phyloP scores from a whole-genome alignment of 2,113 vertebrate species.

The Rhinolophus ferrumequinum region DNA sequence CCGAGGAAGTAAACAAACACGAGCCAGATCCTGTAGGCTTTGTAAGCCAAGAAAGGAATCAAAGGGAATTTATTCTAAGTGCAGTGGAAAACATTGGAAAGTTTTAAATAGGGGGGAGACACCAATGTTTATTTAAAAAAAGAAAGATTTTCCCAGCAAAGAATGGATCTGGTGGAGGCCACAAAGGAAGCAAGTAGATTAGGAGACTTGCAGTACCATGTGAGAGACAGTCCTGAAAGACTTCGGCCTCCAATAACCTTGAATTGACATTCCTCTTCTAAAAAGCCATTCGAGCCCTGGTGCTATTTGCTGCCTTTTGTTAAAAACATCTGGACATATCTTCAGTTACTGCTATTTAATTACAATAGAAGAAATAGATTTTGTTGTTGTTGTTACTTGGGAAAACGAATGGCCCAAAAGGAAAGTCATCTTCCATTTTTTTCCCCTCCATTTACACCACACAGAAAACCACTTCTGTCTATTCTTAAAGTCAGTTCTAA shows the following conservation, averaged over 20 bases:
- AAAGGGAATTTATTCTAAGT: neutral
- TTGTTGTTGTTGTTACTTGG: neutral
- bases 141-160: neutral
- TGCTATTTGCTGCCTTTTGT: neutral
- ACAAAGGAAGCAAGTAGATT: neutral
- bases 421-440: neutral
- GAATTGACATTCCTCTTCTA: neutral
- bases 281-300: neutral
- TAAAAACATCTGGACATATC: neutral
- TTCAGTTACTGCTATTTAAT: slow-evolving; percentile 33
- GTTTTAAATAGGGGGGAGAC: neutral
- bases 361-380: neutral
- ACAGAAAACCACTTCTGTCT: neutral
- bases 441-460: neutral
- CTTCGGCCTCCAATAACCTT: slow-evolving; percentile 35
- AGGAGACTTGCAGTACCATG: neutral
- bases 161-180: neutral
- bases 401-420: neutral
- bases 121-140: neutral
- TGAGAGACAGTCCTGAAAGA: neutral
- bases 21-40: neutral
- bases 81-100: neutral
- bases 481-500: slow-evolving; percentile 20
- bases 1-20: neutral
- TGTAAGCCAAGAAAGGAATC: neutral